Evolutionary conservation across 2,113 vertebrate genomes (phyloP).

Genomic region (Catharus fuscescens): DNA sequence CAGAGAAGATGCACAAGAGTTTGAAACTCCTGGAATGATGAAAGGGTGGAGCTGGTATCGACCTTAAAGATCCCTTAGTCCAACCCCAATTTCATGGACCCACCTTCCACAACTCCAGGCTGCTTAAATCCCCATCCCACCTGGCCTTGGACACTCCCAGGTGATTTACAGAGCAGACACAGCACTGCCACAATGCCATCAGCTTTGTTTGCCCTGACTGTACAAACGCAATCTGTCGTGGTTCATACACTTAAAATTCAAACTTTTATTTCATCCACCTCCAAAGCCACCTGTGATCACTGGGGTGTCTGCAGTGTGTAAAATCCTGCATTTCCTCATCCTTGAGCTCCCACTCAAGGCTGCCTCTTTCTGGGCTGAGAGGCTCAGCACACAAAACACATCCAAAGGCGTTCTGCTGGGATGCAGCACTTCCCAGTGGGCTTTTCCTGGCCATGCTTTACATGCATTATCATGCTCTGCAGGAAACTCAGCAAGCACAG

Average conservation of each 20-base stretch:
- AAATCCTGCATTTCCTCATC: not conserved
- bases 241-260: not conserved
- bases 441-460: not conserved
- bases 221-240: fast-evolving
- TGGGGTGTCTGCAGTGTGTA: fast-evolving
- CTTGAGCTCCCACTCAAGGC: not conserved
- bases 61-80: not conserved
- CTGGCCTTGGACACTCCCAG: not conserved
- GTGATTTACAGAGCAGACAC: not conserved
- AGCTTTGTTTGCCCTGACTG: not conserved
- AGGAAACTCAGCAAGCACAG: not conserved
- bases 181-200: not conserved
- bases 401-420: not conserved
- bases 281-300: not conserved
- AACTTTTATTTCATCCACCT: not conserved
- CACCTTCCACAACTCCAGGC: not conserved
- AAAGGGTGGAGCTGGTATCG: not conserved
- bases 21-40: not conserved
- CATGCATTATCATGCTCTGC: constrained; percentile 8
- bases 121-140: not conserved
- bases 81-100: fast-evolving
- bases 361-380: not conserved
- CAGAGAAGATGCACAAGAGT: not conserved
- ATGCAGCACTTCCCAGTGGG: not conserved
- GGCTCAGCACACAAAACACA: not conserved